Evolutionary conservation across 2,113 vertebrate species (phyloP).

Genomic region (Hystrix cristata): DNA sequence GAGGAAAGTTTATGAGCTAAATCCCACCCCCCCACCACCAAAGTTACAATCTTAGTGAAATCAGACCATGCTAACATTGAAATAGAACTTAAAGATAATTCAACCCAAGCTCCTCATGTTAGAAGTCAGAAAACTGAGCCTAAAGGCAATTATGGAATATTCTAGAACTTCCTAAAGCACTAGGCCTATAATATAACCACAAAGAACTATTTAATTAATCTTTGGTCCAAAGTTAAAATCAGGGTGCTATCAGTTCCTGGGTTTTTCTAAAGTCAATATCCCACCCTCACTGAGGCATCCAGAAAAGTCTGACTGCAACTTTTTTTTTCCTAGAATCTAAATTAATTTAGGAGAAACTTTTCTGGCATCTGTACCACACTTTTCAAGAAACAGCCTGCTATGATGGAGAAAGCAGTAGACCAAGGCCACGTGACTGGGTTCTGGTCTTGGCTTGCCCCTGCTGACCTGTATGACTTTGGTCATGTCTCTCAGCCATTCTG

Average conservation of each 20-base stretch:
- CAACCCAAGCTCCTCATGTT: neutral
- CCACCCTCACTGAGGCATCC: neutral
- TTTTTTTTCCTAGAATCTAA: neutral
- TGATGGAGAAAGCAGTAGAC: neutral
- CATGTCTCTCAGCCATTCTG: conserved; percentile 43
- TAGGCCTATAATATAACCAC: neutral
- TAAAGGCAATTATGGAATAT: neutral
- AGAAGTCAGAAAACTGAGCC: neutral
- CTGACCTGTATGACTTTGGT: neutral
- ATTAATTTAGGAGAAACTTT: neutral
- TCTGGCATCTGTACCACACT: neutral
- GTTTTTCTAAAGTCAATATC: neutral
- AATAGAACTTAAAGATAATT: conserved; percentile 7
- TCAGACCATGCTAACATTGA: neutral
- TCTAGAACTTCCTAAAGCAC: neutral
- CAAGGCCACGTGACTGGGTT: neutral
- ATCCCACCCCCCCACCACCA: neutral
- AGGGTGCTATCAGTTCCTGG: neutral
- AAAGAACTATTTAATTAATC: conserved; percentile 25
- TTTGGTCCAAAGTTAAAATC: conserved; percentile 44
- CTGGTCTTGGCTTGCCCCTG: conserved; percentile 7
- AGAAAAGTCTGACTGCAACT: neutral
- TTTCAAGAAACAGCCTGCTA: neutral
- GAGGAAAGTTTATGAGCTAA: neutral
- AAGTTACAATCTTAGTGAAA: neutral